These are phyloP conservation scores for Erynnis tages DNA, from an alignment of 2,888 invertebrate species.

Conservation along the genomic window DNA sequence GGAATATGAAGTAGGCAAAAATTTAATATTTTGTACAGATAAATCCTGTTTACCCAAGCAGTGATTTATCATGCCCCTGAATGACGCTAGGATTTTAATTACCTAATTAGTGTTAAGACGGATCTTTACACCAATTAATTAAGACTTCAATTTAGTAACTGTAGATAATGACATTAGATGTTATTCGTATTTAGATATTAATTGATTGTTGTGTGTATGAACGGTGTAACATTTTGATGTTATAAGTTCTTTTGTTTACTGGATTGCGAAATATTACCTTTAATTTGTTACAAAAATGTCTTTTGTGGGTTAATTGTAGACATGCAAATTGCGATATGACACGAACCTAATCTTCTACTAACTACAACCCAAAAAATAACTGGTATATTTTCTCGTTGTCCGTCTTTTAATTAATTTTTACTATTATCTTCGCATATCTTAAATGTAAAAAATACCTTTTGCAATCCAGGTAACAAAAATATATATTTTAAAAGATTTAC, in stretches of 20 bases:
- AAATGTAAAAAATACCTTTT: too few relatives aligned
- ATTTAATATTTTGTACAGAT: too few relatives aligned
- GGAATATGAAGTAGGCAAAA: too few relatives aligned
- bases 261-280: constrained; percentile 23
- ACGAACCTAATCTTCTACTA: too few relatives aligned
- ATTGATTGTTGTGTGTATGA: constrained; percentile 56
- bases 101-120: constrained; percentile 64
- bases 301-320: too few relatives aligned
- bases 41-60: too few relatives aligned
- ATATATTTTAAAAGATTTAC: neutral
- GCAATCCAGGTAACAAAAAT: neutral
- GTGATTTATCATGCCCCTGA: constrained; percentile 12
- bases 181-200: constrained; percentile 56
- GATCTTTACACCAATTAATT: constrained; percentile 81
- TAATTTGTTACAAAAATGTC: too few relatives aligned
- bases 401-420: too few relatives aligned
- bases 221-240: constrained; percentile 29
- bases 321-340: too few relatives aligned
- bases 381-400: too few relatives aligned
- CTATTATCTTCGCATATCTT: too few relatives aligned
- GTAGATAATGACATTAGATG: constrained; percentile 64
- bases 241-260: constrained; percentile 17
- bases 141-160: constrained; percentile 68
- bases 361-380: too few relatives aligned
- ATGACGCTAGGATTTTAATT: constrained; percentile 39